Base-by-base conservation (phyloP, 2,797 vertebrate genomes). In the Stomatorhinus walkeri region DNA sequence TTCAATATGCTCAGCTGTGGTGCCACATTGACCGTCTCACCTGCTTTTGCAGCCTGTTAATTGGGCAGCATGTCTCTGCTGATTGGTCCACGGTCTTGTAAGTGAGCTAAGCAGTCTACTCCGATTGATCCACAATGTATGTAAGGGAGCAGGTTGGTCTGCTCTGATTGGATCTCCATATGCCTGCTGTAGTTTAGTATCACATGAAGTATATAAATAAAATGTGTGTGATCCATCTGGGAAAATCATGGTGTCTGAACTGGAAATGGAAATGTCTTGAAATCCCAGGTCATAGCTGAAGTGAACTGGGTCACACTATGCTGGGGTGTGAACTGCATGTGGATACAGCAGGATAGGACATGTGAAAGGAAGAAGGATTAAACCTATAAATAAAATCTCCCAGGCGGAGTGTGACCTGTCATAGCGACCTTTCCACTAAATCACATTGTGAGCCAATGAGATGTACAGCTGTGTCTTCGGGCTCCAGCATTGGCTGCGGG, bases 381-480 rank as follows among this genome's bases (percentile, higher is more conserved):
- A 32, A 49, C n/a, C 72, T 79, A 46, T 79, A 88, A 52, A 68
- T 52, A 36, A 68, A 51, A 16, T 24, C 51, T n/a, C 5, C 22
- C 72, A 6, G 24, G 49, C 1, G 40, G 22, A 48, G 12, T 40
- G 22, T 72, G 54, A 48, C 88, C 85, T 48, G 90, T 91, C 87
- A 89, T 88, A 89, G 64, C 88, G 72, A 43, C 40, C 40, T 79
- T 43, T 43, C 72, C 72, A n/a, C 16, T 79, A 79, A 79, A 79
- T 79, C 40, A n/a, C 72, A 19, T 7, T 43, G 28, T 43, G 40
- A 40, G 72, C 72, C 40, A 79, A 79, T 79, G 72, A 46, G 36
- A 79, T 79, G 36, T 2, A n/a, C 16, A 79, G 72, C 19, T 79
- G 36, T 79, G 32, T 79, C 32, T 79, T 19, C 10, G 72, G 36